Conservation (phyloP, 2,888 invertebrate species). For the Drosophila recens region DNA sequence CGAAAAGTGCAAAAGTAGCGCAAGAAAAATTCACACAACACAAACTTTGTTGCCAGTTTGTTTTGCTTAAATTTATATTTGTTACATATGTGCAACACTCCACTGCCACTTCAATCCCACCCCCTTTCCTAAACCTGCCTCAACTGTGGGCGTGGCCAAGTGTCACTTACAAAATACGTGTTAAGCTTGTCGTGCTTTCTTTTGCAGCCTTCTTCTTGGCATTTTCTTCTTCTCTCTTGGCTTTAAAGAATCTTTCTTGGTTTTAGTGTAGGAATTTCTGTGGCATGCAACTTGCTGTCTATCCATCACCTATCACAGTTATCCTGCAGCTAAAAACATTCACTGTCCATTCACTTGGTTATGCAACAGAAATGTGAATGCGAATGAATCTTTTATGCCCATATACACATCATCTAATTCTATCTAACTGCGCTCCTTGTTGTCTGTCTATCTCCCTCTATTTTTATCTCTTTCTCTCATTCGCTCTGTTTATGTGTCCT, state of each 20-base stretch:
- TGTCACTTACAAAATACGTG: constrained; percentile 26
- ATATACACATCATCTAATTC: constrained; percentile 35
- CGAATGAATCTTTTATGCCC: constrained; percentile 30
- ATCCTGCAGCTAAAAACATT: not conserved
- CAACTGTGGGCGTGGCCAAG: constrained; percentile 24
- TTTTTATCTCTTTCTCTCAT: not conserved
- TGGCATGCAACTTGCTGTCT: constrained; percentile 2
- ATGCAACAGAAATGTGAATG: constrained; percentile 43
- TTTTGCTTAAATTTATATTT: constrained; percentile 68
- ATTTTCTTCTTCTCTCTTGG: constrained; percentile 7
- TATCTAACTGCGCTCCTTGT: constrained; percentile 1
- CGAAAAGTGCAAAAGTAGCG: constrained; percentile 53
- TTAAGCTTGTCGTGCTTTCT: constrained; percentile 11
- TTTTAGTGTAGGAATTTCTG: constrained; percentile 1
- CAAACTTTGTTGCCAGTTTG: constrained; percentile 74
- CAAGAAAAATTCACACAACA: constrained; percentile 47
- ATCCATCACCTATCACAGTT: constrained; percentile 6
- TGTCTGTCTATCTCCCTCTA: not conserved
- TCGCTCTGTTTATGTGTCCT: not conserved
- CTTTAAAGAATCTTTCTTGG: constrained; percentile 12
- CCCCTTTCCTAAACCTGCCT: not conserved
- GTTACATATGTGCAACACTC: constrained; percentile 2
- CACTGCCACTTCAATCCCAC: too few species aligned
- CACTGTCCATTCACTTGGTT: constrained; percentile 29
- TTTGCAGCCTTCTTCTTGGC: not conserved